A percentile compares a stretch with the other conserved stretches of the same genome.
These are phyloP conservation scores for Prinia subflava DNA, from an alignment of 2,113 vertebrate species.

Conservation along the genomic window DNA sequence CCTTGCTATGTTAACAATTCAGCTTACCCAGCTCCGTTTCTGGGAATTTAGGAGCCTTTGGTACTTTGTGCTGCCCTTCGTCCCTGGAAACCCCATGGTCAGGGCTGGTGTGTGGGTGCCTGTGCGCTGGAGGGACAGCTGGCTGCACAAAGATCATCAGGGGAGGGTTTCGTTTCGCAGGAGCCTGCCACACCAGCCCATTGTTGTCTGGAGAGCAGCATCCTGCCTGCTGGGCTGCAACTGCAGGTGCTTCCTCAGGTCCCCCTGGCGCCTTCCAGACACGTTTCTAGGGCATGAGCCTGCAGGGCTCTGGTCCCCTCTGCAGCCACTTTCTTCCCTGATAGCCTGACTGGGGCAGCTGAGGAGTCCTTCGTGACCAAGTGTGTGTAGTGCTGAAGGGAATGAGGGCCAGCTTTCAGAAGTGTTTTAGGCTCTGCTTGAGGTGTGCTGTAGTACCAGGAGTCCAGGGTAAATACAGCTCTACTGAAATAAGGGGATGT, in stretches of 20 bases:
- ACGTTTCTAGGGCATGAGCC: accelerated
- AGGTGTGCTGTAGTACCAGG: neutral
- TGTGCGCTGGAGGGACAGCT: neutral
- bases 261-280: neutral
- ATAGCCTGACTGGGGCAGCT: neutral
- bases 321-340: neutral
- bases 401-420: neutral
- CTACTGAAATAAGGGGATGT: neutral
- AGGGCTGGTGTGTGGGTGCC: neutral
- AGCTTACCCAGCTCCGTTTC: neutral
- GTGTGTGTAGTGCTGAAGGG: neutral
- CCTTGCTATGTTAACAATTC: accelerated
- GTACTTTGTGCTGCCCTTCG: neutral
- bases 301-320: neutral
- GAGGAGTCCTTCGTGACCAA: neutral
- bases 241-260: constrained; percentile 21
- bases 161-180: neutral
- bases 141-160: neutral
- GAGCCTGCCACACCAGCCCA: neutral
- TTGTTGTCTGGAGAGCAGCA: neutral
- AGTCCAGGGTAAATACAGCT: neutral
- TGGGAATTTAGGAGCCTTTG: neutral
- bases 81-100: neutral
- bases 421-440: neutral
- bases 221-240: neutral